Evolutionary conservation across 2,113 vertebrate genomes (phyloP), one percentile per base, ranked within the genome.

Genomic region (Actenoides lindsayi): DNA sequence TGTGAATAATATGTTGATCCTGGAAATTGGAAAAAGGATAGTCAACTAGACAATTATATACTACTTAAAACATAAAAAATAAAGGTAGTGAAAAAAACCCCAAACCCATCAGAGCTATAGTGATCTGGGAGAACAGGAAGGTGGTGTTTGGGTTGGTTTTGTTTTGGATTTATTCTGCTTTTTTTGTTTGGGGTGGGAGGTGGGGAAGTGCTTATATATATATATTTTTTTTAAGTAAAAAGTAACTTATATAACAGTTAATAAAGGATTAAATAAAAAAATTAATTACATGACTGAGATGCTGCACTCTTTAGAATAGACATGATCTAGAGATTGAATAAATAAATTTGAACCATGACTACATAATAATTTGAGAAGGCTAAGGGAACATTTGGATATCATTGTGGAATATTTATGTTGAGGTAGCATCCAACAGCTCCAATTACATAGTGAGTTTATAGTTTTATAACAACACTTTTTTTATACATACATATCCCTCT

Each of bases 1-100:
- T 86, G 64, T 82, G 64, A 89, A 92, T 89, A 89, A 89, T 69
- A 89, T 30, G 56, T 33, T 87, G 57, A 85, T 91, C 48, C 39
- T 79, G 53, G 77, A 84, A 91, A 79, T 5, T 4, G 25, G 60
- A 94, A 87, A 95, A 79, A 44, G 42, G 69, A 75, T 16, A 81
- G 60, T 77, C 64, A 89, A 91, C 56, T 64, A 87, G 51, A 78
- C 10, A 56, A 89, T 59, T 82, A 71, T 18, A 15, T 37, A 84
- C 50, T 68, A 65, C 16, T 44, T 71, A 30, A 77, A 74, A 51
- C 13, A 59, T 27, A 46, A 94, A 83, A 95, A 95, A 35, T 13
- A 68, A 3, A 6, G 16, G n/a, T 44, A 83, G 33, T 16, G 16
- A 25, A 42, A 64, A 69, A 31, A 48, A 28, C 3, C 39, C 17